Conservation (phyloP, 2,888 invertebrate species). For the Deilephila porcellus region DNA sequence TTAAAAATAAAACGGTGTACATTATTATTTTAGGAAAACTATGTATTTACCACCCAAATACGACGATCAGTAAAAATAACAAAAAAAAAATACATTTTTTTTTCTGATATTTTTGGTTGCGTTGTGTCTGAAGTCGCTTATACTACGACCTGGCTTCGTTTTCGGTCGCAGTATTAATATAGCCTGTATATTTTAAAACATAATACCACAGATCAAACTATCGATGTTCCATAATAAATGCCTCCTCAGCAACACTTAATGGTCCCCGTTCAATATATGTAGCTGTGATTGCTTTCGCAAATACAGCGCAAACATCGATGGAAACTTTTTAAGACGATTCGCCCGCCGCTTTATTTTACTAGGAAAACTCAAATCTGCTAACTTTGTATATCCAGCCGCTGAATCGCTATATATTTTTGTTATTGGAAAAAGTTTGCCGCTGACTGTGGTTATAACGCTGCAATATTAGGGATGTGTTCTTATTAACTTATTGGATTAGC, state of each 20-base stretch:
- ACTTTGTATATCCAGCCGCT: slow-evolving; percentile 21
- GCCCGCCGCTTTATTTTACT: slow-evolving; percentile 9
- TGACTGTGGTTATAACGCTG: slow-evolving; percentile 22
- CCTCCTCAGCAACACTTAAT: not conserved
- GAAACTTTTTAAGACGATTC: slow-evolving; percentile 21
- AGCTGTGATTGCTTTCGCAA: slow-evolving; percentile 9
- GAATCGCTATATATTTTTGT: slow-evolving; percentile 24
- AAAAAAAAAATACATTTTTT: too few species aligned
- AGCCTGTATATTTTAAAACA: too few species aligned
- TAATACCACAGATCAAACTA: not conserved
- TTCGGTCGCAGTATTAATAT: too few species aligned
- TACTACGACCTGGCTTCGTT: too few species aligned
- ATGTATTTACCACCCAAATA: too few species aligned
- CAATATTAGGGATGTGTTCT: slow-evolving; percentile 36
- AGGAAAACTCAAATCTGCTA: slow-evolving; percentile 19
- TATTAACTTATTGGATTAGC: slow-evolving; percentile 46
- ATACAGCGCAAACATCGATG: not conserved
- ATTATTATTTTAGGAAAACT: too few species aligned
- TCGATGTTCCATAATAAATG: not conserved
- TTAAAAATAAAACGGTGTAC: too few species aligned
- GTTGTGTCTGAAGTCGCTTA: too few species aligned
- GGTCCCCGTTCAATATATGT: not conserved
- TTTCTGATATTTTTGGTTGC: too few species aligned
- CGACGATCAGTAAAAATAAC: too few species aligned
- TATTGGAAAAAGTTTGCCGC: slow-evolving; percentile 27